These are phyloP conservation scores for Alviniconcha strummeri DNA, from an alignment of 2,888 invertebrate species.

Conservation along the genomic window DNA sequence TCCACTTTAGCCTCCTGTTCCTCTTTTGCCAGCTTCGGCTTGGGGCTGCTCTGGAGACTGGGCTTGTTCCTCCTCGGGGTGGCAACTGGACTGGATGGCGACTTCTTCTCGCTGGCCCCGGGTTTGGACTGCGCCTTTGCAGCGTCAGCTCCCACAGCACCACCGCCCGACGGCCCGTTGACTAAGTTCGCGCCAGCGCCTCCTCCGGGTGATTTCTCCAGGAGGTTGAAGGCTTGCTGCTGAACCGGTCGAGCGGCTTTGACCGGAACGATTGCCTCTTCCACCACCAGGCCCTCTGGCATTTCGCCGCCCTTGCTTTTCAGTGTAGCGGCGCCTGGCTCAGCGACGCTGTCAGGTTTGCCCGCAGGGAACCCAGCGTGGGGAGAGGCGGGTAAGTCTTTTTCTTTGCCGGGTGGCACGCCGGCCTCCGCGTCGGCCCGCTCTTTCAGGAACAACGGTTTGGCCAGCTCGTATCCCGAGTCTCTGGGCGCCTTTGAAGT, in stretches of 20 bases:
- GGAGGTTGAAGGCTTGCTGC: neutral
- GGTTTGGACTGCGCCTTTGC: neutral
- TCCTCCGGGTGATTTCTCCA: neutral
- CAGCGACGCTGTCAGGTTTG: neutral
- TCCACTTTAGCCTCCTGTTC: neutral
- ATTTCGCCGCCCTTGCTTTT: too few relatives aligned
- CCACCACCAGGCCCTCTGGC: neutral
- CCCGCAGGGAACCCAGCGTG: too few relatives aligned
- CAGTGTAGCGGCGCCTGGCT: neutral
- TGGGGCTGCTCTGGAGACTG: neutral
- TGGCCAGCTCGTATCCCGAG: constrained; percentile 9
- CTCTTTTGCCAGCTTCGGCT: neutral
- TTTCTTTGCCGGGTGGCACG: neutral
- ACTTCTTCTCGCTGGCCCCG: neutral
- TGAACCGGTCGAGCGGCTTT: neutral
- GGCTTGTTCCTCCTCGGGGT: neutral
- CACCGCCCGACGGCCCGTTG: too few relatives aligned
- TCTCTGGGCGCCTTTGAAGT: neutral
- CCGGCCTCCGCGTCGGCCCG: too few relatives aligned
- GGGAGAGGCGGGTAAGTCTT: neutral
- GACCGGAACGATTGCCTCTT: neutral
- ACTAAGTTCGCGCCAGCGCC: too few relatives aligned
- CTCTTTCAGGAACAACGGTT: constrained; percentile 6
- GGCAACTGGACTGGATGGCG: neutral
- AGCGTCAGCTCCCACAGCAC: too few relatives aligned